phyloP scores from a whole-genome alignment of 2,888 invertebrate species.

The Pseudococcus jackbeardsleyi region DNA sequence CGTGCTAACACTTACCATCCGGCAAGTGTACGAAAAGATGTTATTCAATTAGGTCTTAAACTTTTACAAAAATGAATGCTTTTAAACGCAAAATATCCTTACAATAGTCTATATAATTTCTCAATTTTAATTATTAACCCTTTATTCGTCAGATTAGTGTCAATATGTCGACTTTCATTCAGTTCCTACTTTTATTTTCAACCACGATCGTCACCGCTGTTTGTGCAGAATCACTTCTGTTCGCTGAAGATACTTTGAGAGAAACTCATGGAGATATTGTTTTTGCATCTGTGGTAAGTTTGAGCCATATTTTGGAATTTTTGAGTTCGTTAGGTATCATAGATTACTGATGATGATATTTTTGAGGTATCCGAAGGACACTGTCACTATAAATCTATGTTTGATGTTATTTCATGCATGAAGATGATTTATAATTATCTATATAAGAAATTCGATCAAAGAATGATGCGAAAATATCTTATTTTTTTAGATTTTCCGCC shows the following conservation, averaged over 20 bases:
- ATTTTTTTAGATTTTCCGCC: constrained; percentile 68
- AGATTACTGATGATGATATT: no score
- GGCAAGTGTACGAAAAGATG: constrained; percentile 25
- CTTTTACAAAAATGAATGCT: neutral
- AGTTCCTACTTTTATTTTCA: neutral
- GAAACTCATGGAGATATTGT: constrained; percentile 10
- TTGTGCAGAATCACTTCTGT: neutral
- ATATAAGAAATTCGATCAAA: neutral
- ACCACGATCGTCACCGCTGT: neutral
- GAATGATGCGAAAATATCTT: neutral
- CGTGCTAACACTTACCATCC: constrained; percentile 27
- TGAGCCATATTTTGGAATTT: neutral
- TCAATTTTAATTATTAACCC: constrained; percentile 52
- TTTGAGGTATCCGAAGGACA: no score
- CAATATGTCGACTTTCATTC: constrained; percentile 40
- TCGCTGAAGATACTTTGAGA: constrained; percentile 3
- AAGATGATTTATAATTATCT: no score
- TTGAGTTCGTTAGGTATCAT: no score
- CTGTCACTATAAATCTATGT: neutral
- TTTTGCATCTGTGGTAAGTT: constrained; percentile 50
- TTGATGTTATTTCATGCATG: neutral
- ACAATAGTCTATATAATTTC: constrained; percentile 14
- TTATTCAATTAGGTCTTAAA: neutral
- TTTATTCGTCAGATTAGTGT: constrained; percentile 46
- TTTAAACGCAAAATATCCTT: constrained; percentile 26